phyloP scores from a whole-genome alignment of 2,888 invertebrate genomes.

The Rhaphigaster nebulosa region DNA sequence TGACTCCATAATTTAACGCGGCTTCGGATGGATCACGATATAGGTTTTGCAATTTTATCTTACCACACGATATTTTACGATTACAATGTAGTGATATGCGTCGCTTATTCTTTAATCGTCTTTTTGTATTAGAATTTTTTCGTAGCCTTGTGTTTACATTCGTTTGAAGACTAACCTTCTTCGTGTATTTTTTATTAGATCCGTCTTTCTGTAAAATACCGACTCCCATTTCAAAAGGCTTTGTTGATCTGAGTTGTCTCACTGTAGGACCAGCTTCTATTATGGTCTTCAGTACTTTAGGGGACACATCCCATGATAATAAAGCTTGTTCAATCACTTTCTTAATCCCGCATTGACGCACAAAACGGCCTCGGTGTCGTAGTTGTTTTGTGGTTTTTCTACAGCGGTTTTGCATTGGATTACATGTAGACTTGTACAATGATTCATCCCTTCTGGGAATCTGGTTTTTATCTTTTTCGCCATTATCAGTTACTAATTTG shows the following conservation, averaged over 20 bases:
- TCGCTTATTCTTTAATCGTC: too few relatives aligned
- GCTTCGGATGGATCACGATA: too few relatives aligned
- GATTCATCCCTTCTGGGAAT: neutral
- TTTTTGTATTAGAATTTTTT: too few relatives aligned
- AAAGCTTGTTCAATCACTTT: neutral
- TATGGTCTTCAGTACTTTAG: neutral
- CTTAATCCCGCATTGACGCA: neutral
- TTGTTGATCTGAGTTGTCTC: neutral
- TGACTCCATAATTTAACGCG: too few relatives aligned
- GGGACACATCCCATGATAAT: neutral
- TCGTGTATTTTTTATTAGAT: too few relatives aligned
- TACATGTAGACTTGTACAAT: neutral
- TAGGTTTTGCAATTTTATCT: too few relatives aligned
- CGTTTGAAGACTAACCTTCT: too few relatives aligned
- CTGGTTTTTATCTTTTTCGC: neutral
- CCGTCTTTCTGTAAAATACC: too few relatives aligned
- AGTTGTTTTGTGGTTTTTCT: neutral
- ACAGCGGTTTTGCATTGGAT: neutral
- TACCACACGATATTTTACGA: too few relatives aligned
- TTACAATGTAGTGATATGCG: too few relatives aligned
- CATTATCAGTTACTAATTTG: neutral
- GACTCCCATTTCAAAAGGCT: too few relatives aligned
- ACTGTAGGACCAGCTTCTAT: neutral
- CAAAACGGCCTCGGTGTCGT: neutral
- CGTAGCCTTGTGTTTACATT: too few relatives aligned